phyloP scores from a whole-genome alignment of 2,113 vertebrate species.

The Lepus europaeus region DNA sequence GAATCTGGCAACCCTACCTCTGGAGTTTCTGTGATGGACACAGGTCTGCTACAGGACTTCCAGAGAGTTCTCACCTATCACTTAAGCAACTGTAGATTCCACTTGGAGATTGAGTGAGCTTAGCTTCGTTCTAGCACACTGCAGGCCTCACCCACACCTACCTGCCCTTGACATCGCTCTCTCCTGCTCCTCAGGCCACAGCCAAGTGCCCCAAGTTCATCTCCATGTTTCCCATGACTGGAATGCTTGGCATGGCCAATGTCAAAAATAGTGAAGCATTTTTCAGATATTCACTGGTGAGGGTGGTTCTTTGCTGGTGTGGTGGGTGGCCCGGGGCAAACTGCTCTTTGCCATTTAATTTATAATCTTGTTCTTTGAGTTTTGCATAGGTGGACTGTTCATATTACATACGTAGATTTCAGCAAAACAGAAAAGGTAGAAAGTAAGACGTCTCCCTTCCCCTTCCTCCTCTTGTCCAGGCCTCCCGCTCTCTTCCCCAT shows the following conservation, averaged over 20 bases:
- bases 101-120: not conserved
- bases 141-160: not conserved
- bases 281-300: not conserved
- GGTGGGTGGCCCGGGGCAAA: not conserved
- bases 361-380: not conserved
- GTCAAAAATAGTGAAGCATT: not conserved
- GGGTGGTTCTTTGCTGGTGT: not conserved
- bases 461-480: not conserved
- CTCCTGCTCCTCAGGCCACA: not conserved
- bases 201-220: not conserved
- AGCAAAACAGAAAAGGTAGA: not conserved
- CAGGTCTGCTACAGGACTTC: not conserved
- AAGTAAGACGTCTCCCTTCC: not conserved
- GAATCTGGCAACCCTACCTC: not conserved
- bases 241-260: not conserved
- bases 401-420: not conserved
- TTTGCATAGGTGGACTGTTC: not conserved
- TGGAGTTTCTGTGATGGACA: not conserved
- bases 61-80: not conserved
- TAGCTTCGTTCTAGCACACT: not conserved
- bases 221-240: not conserved
- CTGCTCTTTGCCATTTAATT: constrained; percentile 22
- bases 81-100: not conserved
- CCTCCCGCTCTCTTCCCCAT: not conserved
- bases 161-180: not conserved